Evolutionary conservation across 1,140 invertebrate genomes (phyloP), one percentile per base, ranked within the genome.

Genomic region (Vanessa atalanta): DNA sequence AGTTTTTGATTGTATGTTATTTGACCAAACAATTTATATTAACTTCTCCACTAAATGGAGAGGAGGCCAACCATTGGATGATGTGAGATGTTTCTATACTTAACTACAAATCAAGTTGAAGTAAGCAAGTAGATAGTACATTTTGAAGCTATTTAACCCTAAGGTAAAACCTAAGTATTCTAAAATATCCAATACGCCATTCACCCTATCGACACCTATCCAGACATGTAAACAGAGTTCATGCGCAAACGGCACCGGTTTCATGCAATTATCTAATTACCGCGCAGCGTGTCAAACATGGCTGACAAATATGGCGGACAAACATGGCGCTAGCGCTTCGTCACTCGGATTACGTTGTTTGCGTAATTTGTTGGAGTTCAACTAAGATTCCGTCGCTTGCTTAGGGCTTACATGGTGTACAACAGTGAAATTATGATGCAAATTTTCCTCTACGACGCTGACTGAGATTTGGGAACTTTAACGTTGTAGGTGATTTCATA

Each of bases 261-360:
- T 80, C 80, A 83, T 86, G 83, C 85, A 90, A 90, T 88, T 88
- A 90, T 87, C 85, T 88, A 88, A 89, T 89, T 88, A 88, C 78
- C 60, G 76, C 79, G 81, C 80, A 61, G 1, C 57, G 57, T 37
- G 76, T 78, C 64, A 79, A 37, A 61, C 16, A 61, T 61, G 57
- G 57, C 57, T 14, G 57, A 31, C 57, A 61, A 83, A 84, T 79
- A 84, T 84, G 83, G 81, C 80, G 76, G 79, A 65, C 83, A 83
- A 86, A 85, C 68, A 83, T 81, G 81, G 80, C 81, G 78, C 37
- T 43, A 43, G 47, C 75, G 76, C 65, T 37, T 31, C 83, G 80
- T 80, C 80, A 77, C 80, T 75, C 63, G 83, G 78, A 86, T 83
- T 83, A 84, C 80, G 77, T 66, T 87, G 86, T 89, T 88, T 88